Percentiles rank a stretch among this genome's conserved stretches.
phyloP scores from a whole-genome alignment of 2,888 invertebrate genomes.

The Venusia cambrica region DNA sequence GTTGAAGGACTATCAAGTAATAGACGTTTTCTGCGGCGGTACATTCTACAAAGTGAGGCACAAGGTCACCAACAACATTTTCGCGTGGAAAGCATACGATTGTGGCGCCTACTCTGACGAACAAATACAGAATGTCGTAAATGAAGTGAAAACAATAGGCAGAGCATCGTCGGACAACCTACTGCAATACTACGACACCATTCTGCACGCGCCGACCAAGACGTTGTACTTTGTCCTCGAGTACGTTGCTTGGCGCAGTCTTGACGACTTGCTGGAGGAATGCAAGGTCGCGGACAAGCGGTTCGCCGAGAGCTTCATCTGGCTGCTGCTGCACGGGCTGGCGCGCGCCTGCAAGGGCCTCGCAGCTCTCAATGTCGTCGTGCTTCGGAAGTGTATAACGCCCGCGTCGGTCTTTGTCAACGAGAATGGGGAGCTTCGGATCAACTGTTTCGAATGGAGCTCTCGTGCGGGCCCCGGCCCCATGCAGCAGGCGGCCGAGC shows the following conservation, averaged over 20 bases:
- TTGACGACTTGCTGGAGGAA: constrained; percentile 54
- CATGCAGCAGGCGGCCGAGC: constrained; percentile 57
- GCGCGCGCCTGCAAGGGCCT: constrained; percentile 55
- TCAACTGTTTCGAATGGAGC: constrained; percentile 63
- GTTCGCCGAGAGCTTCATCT: constrained; percentile 64
- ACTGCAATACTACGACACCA: constrained; percentile 69
- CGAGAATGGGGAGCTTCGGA: constrained; percentile 54
- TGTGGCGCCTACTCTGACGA: constrained; percentile 64
- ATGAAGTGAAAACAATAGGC: constrained; percentile 68
- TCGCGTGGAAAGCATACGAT: constrained; percentile 75
- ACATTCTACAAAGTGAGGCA: constrained; percentile 77
- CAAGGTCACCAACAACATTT: constrained; percentile 76
- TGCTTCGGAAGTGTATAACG: constrained; percentile 55
- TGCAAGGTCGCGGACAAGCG: constrained; percentile 54
- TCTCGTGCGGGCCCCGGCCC: constrained; percentile 28
- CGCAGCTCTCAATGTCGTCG: constrained; percentile 46
- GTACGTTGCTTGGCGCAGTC: constrained; percentile 61
- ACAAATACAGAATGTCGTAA: constrained; percentile 66
- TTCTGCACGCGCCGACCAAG: constrained; percentile 68
- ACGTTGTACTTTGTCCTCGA: constrained; percentile 74
- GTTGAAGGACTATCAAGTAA: constrained; percentile 73
- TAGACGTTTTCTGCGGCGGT: constrained; percentile 72
- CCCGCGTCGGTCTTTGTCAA: constrained; percentile 56
- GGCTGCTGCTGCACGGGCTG: constrained; percentile 64
- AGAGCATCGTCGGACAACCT: constrained; percentile 56